A percentile compares a stretch with the other conserved stretches of the same genome.
Evolutionary conservation across 2,888 invertebrate genomes (phyloP).

Genomic region (Lamellibrachia satsuma): DNA sequence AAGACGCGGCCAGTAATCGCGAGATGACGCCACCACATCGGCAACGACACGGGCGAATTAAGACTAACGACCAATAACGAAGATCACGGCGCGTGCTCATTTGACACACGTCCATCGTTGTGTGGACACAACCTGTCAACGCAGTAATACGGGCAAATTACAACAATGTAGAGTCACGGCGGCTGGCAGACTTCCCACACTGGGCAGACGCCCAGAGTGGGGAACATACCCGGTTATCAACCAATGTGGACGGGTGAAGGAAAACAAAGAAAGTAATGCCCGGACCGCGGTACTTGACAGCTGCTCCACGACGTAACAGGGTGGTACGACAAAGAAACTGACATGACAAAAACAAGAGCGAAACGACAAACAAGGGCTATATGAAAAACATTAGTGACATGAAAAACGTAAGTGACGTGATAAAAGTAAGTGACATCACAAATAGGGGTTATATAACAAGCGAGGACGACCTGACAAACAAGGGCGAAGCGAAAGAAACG

Average conservation of each 20-base stretch:
- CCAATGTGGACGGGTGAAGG: too few species aligned
- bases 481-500: background rate
- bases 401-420: background rate
- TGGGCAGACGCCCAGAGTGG: too few species aligned
- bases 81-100: background rate
- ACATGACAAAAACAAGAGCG: too few species aligned
- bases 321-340: too few species aligned
- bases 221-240: too few species aligned
- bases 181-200: background rate
- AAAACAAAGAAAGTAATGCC: too few species aligned
- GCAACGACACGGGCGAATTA: background rate
- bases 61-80: background rate
- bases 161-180: background rate
- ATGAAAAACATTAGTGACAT: background rate
- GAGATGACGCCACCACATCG: background rate
- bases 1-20: background rate
- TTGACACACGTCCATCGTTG: background rate
- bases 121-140: background rate
- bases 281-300: too few species aligned
- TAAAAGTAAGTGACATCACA: background rate
- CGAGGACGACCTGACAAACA: background rate
- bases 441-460: background rate
- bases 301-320: too few species aligned
- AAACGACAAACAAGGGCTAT: too few species aligned
- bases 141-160: background rate